Base-by-base conservation (phyloP, 2,797 vertebrate genomes). In the Eremophila alpestris region DNA sequence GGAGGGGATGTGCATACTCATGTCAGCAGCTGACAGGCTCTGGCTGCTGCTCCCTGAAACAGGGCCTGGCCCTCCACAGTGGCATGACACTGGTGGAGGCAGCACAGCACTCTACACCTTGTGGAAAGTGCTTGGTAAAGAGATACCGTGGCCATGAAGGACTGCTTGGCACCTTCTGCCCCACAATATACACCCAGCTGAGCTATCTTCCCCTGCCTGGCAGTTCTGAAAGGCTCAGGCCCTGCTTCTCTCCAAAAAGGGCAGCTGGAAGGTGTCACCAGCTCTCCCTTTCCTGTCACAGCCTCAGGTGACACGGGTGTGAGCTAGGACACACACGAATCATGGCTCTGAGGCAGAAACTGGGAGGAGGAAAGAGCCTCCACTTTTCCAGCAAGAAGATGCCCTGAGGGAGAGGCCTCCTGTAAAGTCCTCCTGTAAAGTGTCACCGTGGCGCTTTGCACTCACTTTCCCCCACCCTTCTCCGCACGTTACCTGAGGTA, bases 401-500 rank as follows among this genome's bases (percentile, higher is more conserved):
- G 40, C 29, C 34, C 54, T 0, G 1, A 45, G 22, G 36, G 16
- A 83, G 16, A 55, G 21, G 13, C 21, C 13, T 56, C n/a, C 30
- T 9, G 38, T 17, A 49, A 71, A 68, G 65, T 46, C 4, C 0
- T 38, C 38, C 38, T 38, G 38, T 38, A 38, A 64, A 52, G 23
- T 7, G 30, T 22, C 59, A 36, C 38, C 1, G 1, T 23, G n/a
- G 19, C 0, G 1, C 83, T 74, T 16, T 3, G 17, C 34, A 8
- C 26, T 38, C 13, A 3, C 51, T 46, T 22, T 30, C 21, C 52
- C 45, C 46, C 51, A 7, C 45, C 45, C n/a, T 38, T 9, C 49
- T 36, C 43, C 34, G 3, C 24, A 9, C 1, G 60, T 97, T 97
- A 99, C 99, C 99, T 99, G 99, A 97, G 99, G 99, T 97, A 99